A percentile compares a stretch with the other conserved stretches of the same genome.
These are phyloP conservation scores for Labeo catla DNA, from an alignment of 2,113 vertebrate genomes.

Conservation along the genomic window DNA sequence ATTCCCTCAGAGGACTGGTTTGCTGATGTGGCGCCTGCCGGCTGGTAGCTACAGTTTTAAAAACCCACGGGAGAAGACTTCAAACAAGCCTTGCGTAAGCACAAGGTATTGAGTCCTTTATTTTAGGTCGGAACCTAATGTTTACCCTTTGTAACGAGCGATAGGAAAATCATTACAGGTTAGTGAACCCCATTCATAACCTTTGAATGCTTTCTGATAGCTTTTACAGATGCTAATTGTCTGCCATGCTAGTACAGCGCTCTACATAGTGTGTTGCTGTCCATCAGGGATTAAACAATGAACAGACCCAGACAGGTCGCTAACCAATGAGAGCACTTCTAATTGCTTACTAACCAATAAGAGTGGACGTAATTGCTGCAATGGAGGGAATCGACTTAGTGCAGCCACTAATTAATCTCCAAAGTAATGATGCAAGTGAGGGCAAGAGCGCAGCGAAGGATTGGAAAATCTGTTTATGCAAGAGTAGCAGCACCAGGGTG, in stretches of 20 bases:
- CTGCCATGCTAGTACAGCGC: constrained; percentile 39
- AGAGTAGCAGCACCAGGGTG: constrained; percentile 46
- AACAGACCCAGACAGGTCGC: constrained; percentile 48
- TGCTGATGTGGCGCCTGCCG: constrained; percentile 42
- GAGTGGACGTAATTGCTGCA: constrained; percentile 55
- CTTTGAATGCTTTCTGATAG: constrained; percentile 42
- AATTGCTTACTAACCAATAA: constrained; percentile 57
- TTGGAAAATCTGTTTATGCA: constrained; percentile 67
- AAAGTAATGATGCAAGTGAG: constrained; percentile 80
- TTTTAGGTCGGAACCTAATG: constrained; percentile 42
- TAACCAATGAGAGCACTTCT: constrained; percentile 52
- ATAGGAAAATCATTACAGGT: constrained; percentile 34
- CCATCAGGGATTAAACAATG: constrained; percentile 53
- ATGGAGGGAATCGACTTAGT: constrained; percentile 67
- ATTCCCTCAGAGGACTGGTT: constrained; percentile 3
- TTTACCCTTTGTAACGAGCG: constrained; percentile 38
- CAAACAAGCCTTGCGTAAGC: constrained; percentile 36
- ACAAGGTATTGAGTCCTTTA: constrained; percentile 2
- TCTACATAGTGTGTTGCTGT: constrained; percentile 33
- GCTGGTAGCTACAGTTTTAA: constrained; percentile 46
- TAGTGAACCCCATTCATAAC: constrained; percentile 35
- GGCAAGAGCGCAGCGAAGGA: constrained; percentile 73
- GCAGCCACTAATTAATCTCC: constrained; percentile 78
- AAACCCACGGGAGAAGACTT: constrained; percentile 39
- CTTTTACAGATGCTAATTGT: constrained; percentile 50